Conservation (phyloP, 2,113 vertebrate species). For the Orycteropus afer region DNA sequence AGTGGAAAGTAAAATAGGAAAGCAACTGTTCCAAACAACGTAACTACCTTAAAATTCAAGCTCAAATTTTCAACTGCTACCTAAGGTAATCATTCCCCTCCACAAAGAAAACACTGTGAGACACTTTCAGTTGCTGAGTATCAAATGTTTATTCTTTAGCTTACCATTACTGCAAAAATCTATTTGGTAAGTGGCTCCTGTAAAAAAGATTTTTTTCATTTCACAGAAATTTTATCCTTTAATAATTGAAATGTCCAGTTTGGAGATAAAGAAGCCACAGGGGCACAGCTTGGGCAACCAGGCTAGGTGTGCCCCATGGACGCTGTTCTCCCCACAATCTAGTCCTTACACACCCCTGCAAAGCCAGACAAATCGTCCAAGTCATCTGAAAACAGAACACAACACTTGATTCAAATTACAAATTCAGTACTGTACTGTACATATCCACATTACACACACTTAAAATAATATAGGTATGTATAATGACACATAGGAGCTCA, state of each 20-base stretch:
- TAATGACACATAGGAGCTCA: slow-evolving; percentile 42
- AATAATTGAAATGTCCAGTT: slow-evolving; percentile 31
- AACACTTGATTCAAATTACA: slow-evolving; percentile 74
- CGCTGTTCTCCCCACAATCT: neutral
- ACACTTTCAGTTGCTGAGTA: slow-evolving; percentile 3
- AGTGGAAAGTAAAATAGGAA: neutral
- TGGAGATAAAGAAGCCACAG: neutral
- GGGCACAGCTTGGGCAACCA: neutral
- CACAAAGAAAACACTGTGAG: slow-evolving; percentile 26
- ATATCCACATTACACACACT: slow-evolving; percentile 69
- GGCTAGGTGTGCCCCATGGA: neutral
- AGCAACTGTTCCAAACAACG: neutral
- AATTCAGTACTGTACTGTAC: slow-evolving; percentile 81
- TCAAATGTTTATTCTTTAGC: slow-evolving; percentile 52
- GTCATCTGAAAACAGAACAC: neutral
- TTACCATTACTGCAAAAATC: neutral
- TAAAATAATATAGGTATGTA: slow-evolving; percentile 65
- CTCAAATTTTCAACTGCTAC: neutral
- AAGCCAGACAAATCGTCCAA: neutral
- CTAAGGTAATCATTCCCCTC: neutral
- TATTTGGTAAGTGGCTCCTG: slow-evolving; percentile 11
- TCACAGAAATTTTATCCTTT: slow-evolving; percentile 72
- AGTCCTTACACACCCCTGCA: neutral
- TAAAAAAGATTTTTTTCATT: slow-evolving; percentile 68
- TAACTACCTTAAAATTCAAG: neutral